Evolutionary conservation across 2,888 invertebrate genomes (phyloP), one percentile per base, ranked within the genome.

Genomic region (Dicyrtomina minuta): DNA sequence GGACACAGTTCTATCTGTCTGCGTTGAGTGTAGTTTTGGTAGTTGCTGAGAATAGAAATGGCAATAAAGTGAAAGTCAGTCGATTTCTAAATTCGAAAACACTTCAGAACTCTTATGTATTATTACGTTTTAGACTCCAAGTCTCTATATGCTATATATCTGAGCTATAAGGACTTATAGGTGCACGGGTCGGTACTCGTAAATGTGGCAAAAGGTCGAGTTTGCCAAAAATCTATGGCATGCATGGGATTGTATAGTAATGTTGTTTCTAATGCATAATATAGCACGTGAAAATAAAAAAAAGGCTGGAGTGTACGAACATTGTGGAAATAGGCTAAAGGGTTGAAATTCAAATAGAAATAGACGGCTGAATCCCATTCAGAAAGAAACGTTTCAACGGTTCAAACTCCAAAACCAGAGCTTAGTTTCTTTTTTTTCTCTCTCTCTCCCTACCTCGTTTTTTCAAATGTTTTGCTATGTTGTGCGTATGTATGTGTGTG

Each of bases 361-460:
- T 64, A 64, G 64, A 64, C 53, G 65, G 65, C 22, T 55, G 43
- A 65, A 65, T 65, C 65, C 65, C 55, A 65, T 65, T 65, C 53
- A 65, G 8, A 33, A n/a, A n/a, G n/a, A 39, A 65, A 41, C 55
- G 65, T 65, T 65, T 65, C 65, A 55, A 65, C 55, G 8, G 56
- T 53, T 55, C 22, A 41, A 53, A 55, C 26, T 55, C 26, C 22
- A 39, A 20, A 43, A 41, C 65, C 24, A 44, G 43, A 58, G n/a
- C 58, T 58, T 58, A 33, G 12, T 56, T 56, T 56, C 33, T 13
- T 61, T 46, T 59, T 41, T 59, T 17, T n/a, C 53, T 51, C 13
- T 64, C 41, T 44, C 61, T 49, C 17, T 43, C 17, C 6, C 17
- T 41, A 10, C 33, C 33, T 6, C n/a, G n/a, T n/a, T n/a, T n/a